A percentile compares a stretch with the other conserved stretches of the same genome.
Conservation (phyloP, 2,888 invertebrate genomes). For the Metopia argyrocephala region DNA sequence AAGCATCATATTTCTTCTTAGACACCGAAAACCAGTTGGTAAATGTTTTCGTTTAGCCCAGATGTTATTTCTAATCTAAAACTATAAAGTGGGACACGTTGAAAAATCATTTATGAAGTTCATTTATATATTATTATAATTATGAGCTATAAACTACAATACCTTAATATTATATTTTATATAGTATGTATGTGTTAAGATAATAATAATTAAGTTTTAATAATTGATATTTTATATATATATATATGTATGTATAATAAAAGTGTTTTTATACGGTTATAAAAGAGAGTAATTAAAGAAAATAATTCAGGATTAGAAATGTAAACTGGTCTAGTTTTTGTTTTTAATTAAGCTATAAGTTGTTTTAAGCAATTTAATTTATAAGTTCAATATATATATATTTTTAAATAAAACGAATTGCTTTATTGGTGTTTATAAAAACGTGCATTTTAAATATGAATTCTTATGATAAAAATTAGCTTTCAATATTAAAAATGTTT, state of each 20-base stretch:
- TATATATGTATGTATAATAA: neutral
- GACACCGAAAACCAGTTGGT: constrained; percentile 44
- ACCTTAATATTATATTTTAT: constrained; percentile 1
- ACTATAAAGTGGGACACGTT: constrained; percentile 26
- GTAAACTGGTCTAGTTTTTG: neutral
- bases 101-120: constrained; percentile 2
- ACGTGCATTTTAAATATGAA: neutral
- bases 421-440: neutral
- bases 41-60: constrained; percentile 50
- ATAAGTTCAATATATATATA: neutral
- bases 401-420: constrained; percentile 18
- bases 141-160: constrained; percentile 20
- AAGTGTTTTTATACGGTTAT: neutral
- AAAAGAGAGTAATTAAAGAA: neutral
- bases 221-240: neutral
- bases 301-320: neutral
- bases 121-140: neutral
- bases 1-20: neutral
- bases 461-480: too few species aligned
- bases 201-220: neutral
- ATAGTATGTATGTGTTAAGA: neutral
- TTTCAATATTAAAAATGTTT: too few species aligned
- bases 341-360: constrained; percentile 12
- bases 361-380: neutral
- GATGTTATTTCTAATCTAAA: constrained; percentile 28